These are phyloP conservation scores for Lasiurus cinereus DNA, from an alignment of 2,113 vertebrate genomes.

Conservation along the genomic window DNA sequence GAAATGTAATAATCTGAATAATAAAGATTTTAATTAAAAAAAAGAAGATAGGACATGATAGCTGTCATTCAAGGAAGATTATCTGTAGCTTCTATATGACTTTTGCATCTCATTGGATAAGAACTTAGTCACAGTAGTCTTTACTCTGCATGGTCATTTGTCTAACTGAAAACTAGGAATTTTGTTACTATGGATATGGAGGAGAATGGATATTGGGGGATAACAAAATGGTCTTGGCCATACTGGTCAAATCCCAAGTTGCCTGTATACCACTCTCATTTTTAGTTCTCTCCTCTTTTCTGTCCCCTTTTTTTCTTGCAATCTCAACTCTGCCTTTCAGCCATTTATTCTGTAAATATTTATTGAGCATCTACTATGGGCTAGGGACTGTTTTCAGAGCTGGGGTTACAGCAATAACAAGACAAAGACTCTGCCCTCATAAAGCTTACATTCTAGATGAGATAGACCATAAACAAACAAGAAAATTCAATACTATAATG, in stretches of 20 bases:
- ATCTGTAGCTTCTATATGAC: not conserved
- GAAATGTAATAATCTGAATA: too few relatives aligned
- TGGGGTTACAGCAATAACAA: not conserved
- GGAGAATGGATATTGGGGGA: not conserved
- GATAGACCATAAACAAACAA: not conserved
- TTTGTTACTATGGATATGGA: not conserved
- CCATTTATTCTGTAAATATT: constrained; percentile 10
- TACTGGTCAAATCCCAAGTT: not conserved
- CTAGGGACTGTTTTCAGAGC: not conserved
- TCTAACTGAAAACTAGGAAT: not conserved
- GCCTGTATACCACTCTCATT: not conserved
- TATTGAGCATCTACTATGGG: not conserved
- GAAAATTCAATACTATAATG: constrained; percentile 10
- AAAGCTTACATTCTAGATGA: not conserved
- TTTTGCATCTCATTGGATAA: constrained; percentile 2
- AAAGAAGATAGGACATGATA: not conserved
- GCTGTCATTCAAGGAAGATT: constrained; percentile 33
- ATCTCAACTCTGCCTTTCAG: not conserved
- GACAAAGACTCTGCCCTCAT: not conserved
- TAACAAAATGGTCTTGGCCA: not conserved
- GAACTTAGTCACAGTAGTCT: constrained; percentile 6
- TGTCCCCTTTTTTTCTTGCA: not conserved
- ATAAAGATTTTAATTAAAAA: too few relatives aligned
- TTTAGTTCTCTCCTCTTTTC: not conserved
- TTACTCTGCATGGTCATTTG: not conserved